Base-by-base conservation (phyloP, 2,888 invertebrate species). In the Pachymerium ferrugineum region DNA sequence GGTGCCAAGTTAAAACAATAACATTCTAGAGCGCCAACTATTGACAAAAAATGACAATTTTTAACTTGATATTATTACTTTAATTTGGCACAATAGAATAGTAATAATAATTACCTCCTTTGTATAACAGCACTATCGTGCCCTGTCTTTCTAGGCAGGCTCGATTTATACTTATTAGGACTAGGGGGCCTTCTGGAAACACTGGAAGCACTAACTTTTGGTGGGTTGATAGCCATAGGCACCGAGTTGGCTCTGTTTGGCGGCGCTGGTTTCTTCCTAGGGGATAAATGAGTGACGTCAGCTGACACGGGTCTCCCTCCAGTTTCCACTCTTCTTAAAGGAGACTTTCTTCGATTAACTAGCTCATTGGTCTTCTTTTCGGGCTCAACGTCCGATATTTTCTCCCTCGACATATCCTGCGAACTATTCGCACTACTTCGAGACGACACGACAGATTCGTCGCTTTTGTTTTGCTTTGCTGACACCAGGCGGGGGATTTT, bases 401-500 rank as follows among this genome's bases (percentile, higher is more conserved):
- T 12, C 38, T 38, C 38, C 38, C 3, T n/a, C 3, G n/a, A 2
- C 38, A 6, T 1, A 2, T 38, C 38, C 2, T 4, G 3, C n/a
- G n/a, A n/a, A 16, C 68, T 29, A 30, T 72, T 42, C 8, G 73
- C 62, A 1, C 73, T 70, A 12, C 73, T 75, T 10, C 71, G 42
- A 22, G 62, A n/a, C 33, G 70, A 70, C 16, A 33, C 29, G 4
- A 25, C 73, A 10, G 75, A 73, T 33, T 73, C 75, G 8, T 73
- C 75, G 70, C 70, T 70, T 33, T 62, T 73, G 28, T 19, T 25
- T 19, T 35, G 72, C 10, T 12, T 33, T 12, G 91, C 90, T 0
- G 89, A 88, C 76, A 91, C 88, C 0, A 89, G 88, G 75, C 91
- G 84, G 1, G 91, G 91, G 78, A 91, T 92, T 79, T 89, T 89